phyloP scores from a whole-genome alignment of 2,113 vertebrate genomes.

The Toxotes jaculatrix region DNA sequence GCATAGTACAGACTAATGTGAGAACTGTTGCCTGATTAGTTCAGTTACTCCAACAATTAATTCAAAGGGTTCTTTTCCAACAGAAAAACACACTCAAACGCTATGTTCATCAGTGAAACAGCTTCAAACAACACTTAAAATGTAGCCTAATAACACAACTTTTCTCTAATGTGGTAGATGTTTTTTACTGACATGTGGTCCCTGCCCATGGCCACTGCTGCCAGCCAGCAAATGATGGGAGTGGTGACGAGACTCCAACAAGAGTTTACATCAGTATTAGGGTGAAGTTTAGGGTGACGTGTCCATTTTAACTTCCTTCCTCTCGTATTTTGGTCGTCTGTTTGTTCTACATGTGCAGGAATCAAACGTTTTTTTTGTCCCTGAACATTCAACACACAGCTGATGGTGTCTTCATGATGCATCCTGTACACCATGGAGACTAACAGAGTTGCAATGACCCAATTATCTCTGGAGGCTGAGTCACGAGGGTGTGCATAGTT shows the following conservation, averaged over 20 bases:
- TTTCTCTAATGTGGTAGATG: not conserved
- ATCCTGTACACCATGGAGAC: constrained; percentile 30
- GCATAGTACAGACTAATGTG: constrained; percentile 34
- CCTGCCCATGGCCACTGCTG: not conserved
- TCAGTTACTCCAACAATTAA: not conserved
- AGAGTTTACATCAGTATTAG: constrained; percentile 12
- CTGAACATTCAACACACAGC: not conserved
- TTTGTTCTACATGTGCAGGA: not conserved
- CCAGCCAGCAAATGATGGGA: constrained; percentile 33
- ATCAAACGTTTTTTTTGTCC: not conserved
- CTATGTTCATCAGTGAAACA: not conserved
- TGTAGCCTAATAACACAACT: not conserved
- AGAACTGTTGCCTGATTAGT: not conserved
- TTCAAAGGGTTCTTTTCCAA: not conserved
- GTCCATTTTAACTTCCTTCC: not conserved
- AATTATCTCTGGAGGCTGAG: constrained; percentile 61
- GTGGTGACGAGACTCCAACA: constrained; percentile 19
- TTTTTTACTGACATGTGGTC: constrained; percentile 2
- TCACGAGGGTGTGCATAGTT: constrained; percentile 63
- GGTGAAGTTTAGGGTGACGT: not conserved
- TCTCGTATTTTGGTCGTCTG: not conserved
- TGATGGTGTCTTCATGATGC: constrained; percentile 15
- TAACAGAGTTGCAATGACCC: constrained; percentile 60
- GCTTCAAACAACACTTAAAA: not conserved
- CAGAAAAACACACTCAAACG: not conserved